Percentiles rank a stretch among this genome's conserved stretches.
Conservation (phyloP, 2,888 invertebrate species). For the Mantis religiosa region DNA sequence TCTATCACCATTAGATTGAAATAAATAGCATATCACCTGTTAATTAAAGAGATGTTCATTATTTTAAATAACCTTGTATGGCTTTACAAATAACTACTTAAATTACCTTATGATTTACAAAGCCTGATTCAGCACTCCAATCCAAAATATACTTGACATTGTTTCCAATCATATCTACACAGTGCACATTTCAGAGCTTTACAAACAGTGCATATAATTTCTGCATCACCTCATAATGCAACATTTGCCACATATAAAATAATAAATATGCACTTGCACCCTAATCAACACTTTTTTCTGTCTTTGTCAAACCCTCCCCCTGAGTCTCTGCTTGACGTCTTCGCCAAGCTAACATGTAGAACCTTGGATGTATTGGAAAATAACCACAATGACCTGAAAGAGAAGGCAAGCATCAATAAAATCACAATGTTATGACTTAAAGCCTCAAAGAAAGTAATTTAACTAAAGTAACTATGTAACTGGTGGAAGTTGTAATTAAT, state of each 20-base stretch:
- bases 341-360: slow-evolving; percentile 77
- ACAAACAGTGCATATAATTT: background rate
- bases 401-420: slow-evolving; percentile 29
- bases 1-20: no score
- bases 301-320: background rate
- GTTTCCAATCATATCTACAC: no score
- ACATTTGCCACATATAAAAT: background rate
- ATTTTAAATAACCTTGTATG: no score
- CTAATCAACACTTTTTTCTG: background rate
- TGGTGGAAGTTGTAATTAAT: no score
- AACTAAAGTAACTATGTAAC: background rate
- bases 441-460: background rate
- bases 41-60: no score
- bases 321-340: slow-evolving; percentile 47
- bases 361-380: slow-evolving; percentile 78
- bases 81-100: no score
- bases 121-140: no score
- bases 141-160: no score
- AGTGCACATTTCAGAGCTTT: background rate
- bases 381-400: slow-evolving; percentile 69
- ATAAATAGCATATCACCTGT: no score
- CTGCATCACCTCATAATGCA: background rate
- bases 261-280: background rate
- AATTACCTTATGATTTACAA: no score
- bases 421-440: background rate